A percentile compares a stretch with the other conserved stretches of the same genome.
phyloP scores from a whole-genome alignment of 1,140 invertebrate species.

The Drosophila insularis region DNA sequence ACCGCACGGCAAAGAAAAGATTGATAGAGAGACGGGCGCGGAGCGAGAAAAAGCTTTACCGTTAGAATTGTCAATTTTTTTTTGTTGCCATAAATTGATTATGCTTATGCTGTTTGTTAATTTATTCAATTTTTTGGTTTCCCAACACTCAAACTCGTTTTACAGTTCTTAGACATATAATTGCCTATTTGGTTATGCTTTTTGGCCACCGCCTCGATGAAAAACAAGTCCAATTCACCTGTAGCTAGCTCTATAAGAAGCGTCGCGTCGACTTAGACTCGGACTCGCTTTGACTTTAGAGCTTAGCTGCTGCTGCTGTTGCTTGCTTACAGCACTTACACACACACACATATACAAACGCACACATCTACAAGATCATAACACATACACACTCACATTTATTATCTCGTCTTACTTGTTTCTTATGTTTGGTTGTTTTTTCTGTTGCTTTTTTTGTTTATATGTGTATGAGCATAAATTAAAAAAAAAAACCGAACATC shows the following conservation, averaged over 20 bases:
- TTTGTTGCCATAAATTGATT: constrained; percentile 65
- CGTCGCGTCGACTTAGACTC: constrained; percentile 48
- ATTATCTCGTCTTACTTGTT: constrained; percentile 78
- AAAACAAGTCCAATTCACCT: constrained; percentile 71
- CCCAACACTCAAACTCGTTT: constrained; percentile 46
- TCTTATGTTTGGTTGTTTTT: constrained; percentile 63
- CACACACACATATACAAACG: constrained; percentile 25
- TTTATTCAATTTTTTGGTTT: constrained; percentile 67
- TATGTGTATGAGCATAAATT: constrained; percentile 71
- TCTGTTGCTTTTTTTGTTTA: constrained; percentile 59
- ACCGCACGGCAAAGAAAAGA: not conserved
- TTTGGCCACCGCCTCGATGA: constrained; percentile 38
- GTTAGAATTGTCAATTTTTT: constrained; percentile 39
- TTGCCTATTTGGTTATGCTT: constrained; percentile 13
- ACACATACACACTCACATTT: constrained; percentile 45
- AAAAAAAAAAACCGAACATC: constrained; percentile 37
- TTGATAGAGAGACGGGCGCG: not conserved
- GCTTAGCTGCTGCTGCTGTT: constrained; percentile 59
- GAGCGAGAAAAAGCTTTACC: constrained; percentile 34
- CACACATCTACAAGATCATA: not conserved
- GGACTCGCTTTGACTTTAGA: constrained; percentile 47
- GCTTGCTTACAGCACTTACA: constrained; percentile 57
- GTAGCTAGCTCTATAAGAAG: constrained; percentile 44
- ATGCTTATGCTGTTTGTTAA: constrained; percentile 70
- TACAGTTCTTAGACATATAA: constrained; percentile 43